phyloP scores from a whole-genome alignment of 2,888 invertebrate genomes.

The Cheiracanthium punctorium region DNA sequence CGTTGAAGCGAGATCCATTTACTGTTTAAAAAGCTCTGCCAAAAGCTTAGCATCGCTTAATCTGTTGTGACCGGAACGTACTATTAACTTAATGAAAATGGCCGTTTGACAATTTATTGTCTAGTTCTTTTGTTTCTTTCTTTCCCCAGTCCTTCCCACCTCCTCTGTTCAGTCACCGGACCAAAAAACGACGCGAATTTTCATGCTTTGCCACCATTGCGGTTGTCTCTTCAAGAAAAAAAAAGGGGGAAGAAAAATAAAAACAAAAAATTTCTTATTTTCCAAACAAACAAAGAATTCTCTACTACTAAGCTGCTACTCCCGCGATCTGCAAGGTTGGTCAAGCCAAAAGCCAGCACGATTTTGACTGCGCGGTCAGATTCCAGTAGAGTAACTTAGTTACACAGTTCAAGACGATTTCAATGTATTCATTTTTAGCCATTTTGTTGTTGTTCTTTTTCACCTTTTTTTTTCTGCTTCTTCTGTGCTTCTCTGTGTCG shows the following conservation, averaged over 20 bases:
- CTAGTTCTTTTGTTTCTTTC: background rate
- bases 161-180: background rate
- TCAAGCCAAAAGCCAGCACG: constrained; percentile 60
- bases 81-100: constrained; percentile 21
- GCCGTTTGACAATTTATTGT: background rate
- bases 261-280: background rate
- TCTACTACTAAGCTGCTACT: constrained; percentile 11
- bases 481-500: constrained; percentile 24
- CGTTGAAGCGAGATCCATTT: background rate
- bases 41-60: background rate
- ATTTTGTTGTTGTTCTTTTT: background rate
- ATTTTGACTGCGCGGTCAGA: constrained; percentile 42
- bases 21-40: background rate
- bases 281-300: background rate
- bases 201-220: constrained; percentile 24
- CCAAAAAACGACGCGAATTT: constrained; percentile 24
- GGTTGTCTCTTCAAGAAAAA: too few species aligned
- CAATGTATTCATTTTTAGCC: background rate
- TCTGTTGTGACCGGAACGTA: background rate
- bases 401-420: constrained; percentile 5
- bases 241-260: too few species aligned
- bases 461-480: background rate
- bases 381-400: constrained; percentile 36
- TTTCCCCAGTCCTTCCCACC: background rate
- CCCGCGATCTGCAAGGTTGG: constrained; percentile 52